Conservation (phyloP, 2,113 vertebrate genomes). For the Numenius arquata region DNA sequence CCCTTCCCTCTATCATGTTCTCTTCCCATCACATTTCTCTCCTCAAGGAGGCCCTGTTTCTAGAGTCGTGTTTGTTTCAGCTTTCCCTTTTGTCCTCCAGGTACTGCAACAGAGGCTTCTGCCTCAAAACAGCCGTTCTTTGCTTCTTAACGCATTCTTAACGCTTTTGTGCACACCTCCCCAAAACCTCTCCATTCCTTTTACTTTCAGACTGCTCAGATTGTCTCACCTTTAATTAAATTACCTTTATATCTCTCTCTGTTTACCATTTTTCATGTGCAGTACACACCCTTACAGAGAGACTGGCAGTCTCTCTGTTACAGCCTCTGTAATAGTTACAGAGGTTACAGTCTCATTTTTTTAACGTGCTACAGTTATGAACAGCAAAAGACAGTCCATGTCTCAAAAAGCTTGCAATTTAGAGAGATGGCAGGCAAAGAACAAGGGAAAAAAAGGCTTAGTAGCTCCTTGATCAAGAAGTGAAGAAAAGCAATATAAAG, state of each 20-base stretch:
- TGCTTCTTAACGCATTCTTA: neutral
- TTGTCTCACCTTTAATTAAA: neutral
- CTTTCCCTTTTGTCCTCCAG: neutral
- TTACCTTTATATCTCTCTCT: neutral
- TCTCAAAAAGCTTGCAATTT: neutral
- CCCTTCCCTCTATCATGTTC: neutral
- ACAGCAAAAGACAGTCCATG: neutral
- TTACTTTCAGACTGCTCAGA: neutral
- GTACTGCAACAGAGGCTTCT: neutral
- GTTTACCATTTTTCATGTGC: neutral
- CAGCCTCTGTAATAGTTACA: neutral
- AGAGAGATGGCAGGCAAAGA: neutral
- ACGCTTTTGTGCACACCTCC: neutral
- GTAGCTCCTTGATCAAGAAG: neutral
- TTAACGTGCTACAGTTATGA: neutral
- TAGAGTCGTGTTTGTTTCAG: neutral
- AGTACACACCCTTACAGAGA: neutral
- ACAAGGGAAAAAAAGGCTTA: neutral
- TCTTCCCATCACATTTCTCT: slow-evolving; percentile 4
- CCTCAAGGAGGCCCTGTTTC: neutral
- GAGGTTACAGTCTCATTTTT: neutral
- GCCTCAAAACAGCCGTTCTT: neutral
- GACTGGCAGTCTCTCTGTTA: neutral
- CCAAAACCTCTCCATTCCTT: neutral
- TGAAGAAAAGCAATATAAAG: neutral